Evolutionary conservation across 2,888 invertebrate species (phyloP).

Genomic region (Meta bourneti): DNA sequence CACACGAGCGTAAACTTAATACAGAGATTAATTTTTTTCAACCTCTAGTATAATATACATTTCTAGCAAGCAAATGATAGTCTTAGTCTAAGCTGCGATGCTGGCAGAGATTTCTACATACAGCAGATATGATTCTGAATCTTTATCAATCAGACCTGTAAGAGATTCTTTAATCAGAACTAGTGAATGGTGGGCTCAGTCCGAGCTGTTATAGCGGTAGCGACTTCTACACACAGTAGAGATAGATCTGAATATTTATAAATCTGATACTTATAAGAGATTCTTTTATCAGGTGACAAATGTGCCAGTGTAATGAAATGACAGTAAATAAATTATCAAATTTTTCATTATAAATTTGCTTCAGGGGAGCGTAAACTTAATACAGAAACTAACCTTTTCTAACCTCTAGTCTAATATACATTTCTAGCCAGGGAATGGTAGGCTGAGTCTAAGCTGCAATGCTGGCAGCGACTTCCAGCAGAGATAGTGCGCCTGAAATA

Average conservation of each 20-base stretch:
- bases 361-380: not conserved
- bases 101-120: too few species aligned
- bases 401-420: conserved; percentile 14
- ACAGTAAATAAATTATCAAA: not conserved
- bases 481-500: conserved; percentile 33
- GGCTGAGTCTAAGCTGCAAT: conserved; percentile 7
- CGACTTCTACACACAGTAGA: too few species aligned
- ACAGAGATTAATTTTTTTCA: not conserved
- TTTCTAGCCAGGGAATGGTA: conserved; percentile 13
- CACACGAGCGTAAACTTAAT: not conserved
- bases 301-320: too few species aligned
- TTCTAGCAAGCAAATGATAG: conserved; percentile 9
- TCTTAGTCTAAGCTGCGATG: too few species aligned
- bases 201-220: too few species aligned
- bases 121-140: too few species aligned
- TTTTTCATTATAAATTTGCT: not conserved
- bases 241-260: too few species aligned
- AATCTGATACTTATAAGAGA: too few species aligned
- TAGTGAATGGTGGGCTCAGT: too few species aligned
- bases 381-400: not conserved
- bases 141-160: too few species aligned
- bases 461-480: not conserved
- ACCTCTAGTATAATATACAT: conserved; percentile 8
- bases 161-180: too few species aligned
- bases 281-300: too few species aligned